phyloP scores from a whole-genome alignment of 2,797 vertebrate species.

The Morus bassanus region DNA sequence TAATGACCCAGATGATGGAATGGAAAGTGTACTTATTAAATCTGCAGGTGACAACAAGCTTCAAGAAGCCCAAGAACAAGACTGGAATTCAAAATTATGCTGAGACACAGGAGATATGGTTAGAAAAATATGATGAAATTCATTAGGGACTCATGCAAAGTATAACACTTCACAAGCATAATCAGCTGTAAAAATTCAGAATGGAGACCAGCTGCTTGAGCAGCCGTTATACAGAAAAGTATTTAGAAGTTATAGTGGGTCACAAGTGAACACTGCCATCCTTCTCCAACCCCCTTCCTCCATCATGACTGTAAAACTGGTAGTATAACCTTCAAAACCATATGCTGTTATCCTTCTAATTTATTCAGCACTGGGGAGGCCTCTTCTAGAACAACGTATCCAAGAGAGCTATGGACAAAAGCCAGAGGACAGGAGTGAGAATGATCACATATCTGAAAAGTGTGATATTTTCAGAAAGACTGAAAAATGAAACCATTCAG shows the following conservation, averaged over 20 bases:
- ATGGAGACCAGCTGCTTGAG: slow-evolving; percentile 7
- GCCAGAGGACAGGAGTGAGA: background rate
- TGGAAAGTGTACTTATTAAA: slow-evolving; percentile 52
- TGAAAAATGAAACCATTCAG: background rate
- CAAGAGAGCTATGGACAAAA: background rate
- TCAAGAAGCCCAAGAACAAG: slow-evolving; percentile 30
- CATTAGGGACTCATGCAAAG: slow-evolving; percentile 19
- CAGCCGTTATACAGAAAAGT: background rate
- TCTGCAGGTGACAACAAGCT: slow-evolving; percentile 46
- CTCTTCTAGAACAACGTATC: background rate
- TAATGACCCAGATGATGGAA: slow-evolving; percentile 37
- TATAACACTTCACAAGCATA: slow-evolving; percentile 17
- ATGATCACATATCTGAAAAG: background rate
- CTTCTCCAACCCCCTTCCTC: background rate
- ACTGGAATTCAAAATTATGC: slow-evolving; percentile 29
- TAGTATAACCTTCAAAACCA: background rate
- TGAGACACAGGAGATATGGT: background rate
- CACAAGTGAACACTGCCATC: background rate
- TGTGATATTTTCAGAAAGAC: background rate
- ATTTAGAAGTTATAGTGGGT: slow-evolving; percentile 1
- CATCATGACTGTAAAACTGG: background rate
- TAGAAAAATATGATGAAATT: background rate
- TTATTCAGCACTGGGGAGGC: background rate
- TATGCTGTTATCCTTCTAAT: background rate
- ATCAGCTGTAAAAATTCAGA: slow-evolving; percentile 36